These are phyloP conservation scores for Bombylius discolor DNA, from an alignment of 2,888 invertebrate genomes.

Conservation along the genomic window DNA sequence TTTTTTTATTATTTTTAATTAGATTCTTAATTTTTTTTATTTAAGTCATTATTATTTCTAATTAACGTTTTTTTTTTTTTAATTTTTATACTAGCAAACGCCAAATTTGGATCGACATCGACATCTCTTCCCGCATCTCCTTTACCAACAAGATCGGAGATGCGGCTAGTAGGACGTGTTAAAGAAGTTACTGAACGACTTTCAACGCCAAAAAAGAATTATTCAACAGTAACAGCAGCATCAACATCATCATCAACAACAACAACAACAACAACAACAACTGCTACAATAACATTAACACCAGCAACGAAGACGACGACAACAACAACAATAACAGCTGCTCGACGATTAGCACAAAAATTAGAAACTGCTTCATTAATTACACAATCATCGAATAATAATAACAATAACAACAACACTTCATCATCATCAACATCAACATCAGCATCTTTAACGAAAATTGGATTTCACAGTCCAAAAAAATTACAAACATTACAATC, in stretches of 20 bases:
- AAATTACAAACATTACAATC: not conserved
- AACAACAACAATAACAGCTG: not conserved
- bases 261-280: constrained; percentile 18
- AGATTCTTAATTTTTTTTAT: not conserved
- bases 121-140: constrained; percentile 3
- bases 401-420: not conserved
- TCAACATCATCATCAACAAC: not conserved
- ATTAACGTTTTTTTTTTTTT: too few species aligned
- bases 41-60: too few species aligned
- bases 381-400: not conserved
- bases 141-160: constrained; percentile 16
- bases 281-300: constrained; percentile 16
- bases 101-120: constrained; percentile 1
- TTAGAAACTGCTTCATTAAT: not conserved
- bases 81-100: not conserved
- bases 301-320: not conserved
- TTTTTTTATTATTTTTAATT: constrained; percentile 5
- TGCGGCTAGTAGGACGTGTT: constrained; percentile 38
- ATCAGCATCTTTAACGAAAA: not conserved
- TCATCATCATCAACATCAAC: not conserved
- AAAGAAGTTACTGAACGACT: constrained; percentile 37
- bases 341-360: not conserved
- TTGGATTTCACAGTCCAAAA: not conserved
- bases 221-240: not conserved
- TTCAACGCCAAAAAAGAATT: constrained; percentile 27